phyloP scores from a whole-genome alignment of 2,113 vertebrate species.

The Sturnira hondurensis region DNA sequence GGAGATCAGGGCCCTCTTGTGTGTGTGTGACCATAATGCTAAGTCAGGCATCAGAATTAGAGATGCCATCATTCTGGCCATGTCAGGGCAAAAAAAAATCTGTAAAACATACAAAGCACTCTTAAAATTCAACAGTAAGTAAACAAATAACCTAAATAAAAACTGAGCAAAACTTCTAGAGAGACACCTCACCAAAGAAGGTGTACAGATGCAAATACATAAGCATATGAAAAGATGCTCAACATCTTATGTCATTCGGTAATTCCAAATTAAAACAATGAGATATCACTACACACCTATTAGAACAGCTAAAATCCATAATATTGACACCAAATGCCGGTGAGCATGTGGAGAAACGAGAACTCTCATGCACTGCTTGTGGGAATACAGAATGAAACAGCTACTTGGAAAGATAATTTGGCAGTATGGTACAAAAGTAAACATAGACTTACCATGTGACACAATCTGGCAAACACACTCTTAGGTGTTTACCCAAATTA shows the following conservation, averaged over 20 bases:
- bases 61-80: not conserved
- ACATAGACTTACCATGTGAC: not conserved
- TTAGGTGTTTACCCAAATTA: not conserved
- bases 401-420: not conserved
- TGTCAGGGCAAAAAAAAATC: not conserved
- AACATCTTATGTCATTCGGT: not conserved
- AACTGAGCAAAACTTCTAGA: not conserved
- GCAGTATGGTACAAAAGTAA: not conserved
- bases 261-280: not conserved
- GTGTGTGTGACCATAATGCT: not conserved
- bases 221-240: not conserved
- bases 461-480: not conserved
- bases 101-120: not conserved
- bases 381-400: not conserved
- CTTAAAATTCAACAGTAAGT: slow-evolving; percentile 14
- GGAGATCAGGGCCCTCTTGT: not conserved
- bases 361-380: not conserved
- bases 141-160: not conserved
- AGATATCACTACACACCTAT: not conserved
- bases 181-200: not conserved
- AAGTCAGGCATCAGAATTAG: not conserved
- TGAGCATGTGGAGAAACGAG: not conserved
- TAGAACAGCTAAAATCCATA: not conserved
- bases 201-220: not conserved
- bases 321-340: not conserved